Conservation (phyloP, 2,113 vertebrate species). For the Herpailurus yagouaroundi region DNA sequence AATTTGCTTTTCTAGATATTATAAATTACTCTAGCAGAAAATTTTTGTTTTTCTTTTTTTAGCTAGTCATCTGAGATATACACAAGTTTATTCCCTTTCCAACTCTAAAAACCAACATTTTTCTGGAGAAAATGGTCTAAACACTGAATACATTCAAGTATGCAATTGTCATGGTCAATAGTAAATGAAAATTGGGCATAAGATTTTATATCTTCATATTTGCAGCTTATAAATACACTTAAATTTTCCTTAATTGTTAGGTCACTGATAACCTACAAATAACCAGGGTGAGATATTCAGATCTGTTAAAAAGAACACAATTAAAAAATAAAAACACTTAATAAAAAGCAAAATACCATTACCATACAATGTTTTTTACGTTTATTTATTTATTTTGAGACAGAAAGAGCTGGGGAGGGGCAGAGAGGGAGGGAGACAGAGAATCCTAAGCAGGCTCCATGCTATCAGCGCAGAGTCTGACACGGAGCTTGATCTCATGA, state of each 20-base stretch:
- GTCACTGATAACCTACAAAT: constrained; percentile 12
- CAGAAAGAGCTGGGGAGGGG: no score
- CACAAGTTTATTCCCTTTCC: background rate
- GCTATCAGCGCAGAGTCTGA: no score
- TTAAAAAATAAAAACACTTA: background rate
- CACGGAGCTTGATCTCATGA: no score
- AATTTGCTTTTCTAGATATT: background rate
- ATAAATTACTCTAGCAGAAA: background rate
- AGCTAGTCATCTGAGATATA: background rate
- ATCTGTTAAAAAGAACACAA: constrained; percentile 18
- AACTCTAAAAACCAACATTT: constrained; percentile 30
- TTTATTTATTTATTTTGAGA: no score
- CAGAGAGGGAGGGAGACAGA: no score
- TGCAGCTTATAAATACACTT: constrained; percentile 1
- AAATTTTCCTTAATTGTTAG: background rate
- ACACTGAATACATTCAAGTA: background rate
- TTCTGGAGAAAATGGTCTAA: constrained; percentile 3
- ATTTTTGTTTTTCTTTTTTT: background rate
- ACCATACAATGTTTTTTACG: background rate
- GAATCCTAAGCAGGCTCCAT: no score
- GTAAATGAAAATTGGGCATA: background rate
- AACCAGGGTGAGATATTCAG: background rate
- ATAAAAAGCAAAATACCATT: background rate
- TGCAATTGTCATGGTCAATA: background rate
- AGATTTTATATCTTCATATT: constrained; percentile 24